Conservation (phyloP, 2,797 vertebrate genomes). For the Trachops cirrhosus region DNA sequence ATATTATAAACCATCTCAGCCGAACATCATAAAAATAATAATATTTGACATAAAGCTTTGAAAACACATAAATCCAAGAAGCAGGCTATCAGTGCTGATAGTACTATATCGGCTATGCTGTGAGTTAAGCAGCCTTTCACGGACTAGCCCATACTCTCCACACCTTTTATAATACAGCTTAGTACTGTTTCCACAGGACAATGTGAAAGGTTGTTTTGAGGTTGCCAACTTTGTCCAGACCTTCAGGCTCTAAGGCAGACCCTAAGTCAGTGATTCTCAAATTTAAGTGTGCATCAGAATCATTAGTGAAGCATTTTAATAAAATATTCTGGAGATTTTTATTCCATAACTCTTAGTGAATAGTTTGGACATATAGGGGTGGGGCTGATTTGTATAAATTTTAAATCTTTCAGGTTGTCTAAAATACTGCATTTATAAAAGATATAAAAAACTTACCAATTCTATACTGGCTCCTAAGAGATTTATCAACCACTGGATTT, state of each 20-base stretch:
- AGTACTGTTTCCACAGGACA: background rate
- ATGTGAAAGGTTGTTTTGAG: background rate
- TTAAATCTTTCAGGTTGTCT: background rate
- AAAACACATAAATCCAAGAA: background rate
- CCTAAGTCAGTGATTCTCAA: background rate
- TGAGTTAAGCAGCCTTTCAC: background rate
- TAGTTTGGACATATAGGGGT: background rate
- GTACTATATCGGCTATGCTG: background rate
- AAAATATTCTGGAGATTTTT: conserved; percentile 30
- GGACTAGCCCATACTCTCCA: background rate
- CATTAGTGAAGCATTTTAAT: background rate
- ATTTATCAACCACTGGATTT: background rate
- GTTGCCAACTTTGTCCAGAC: background rate
- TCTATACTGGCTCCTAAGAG: background rate
- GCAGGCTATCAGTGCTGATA: background rate
- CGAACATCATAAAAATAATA: conserved; percentile 3
- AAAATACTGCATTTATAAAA: conserved; percentile 10
- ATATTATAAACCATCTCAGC: background rate
- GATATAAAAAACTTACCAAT: background rate
- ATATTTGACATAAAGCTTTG: background rate
- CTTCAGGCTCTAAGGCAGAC: background rate
- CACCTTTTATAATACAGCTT: background rate
- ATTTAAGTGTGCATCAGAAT: background rate
- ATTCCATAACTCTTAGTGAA: background rate
- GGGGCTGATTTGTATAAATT: background rate